phyloP scores from a whole-genome alignment of 2,888 invertebrate species.

The Chorisops tibialis region DNA sequence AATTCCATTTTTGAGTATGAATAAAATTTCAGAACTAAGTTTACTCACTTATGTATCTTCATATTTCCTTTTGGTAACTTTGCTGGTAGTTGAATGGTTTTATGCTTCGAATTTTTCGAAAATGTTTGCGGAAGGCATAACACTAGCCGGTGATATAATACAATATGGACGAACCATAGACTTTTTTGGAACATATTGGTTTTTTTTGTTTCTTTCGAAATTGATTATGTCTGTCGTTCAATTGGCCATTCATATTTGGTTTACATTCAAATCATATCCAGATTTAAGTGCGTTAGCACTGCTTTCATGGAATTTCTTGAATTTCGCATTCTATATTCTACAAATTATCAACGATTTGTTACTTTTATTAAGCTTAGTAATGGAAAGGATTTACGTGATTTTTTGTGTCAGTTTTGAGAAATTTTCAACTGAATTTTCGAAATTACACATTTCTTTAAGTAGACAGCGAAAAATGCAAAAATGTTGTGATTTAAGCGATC shows the following conservation, averaged over 20 bases:
- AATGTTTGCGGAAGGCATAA: too few species aligned
- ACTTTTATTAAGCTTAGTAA: not conserved
- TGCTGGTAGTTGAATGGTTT: not conserved
- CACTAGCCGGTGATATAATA: too few species aligned
- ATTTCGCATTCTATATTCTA: not conserved
- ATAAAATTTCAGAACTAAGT: not conserved
- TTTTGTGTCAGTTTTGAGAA: not conserved
- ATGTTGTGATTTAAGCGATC: too few species aligned
- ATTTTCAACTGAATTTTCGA: not conserved
- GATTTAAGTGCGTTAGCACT: not conserved
- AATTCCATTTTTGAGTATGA: not conserved
- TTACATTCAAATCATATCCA: not conserved
- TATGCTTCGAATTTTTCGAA: too few species aligned
- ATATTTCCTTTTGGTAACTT: not conserved
- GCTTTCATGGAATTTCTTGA: not conserved
- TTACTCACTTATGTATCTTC: not conserved
- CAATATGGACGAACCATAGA: not conserved
- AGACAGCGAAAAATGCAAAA: too few species aligned
- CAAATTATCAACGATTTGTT: not conserved
- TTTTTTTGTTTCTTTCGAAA: not conserved
- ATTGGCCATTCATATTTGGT: not conserved
- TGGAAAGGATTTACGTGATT: not conserved
- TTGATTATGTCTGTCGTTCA: not conserved
- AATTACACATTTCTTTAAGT: too few species aligned
- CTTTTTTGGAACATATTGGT: not conserved